Percentiles rank a stretch among this genome's conserved stretches.
Conservation (phyloP, 2,113 vertebrate genomes). For the Lamprotornis superbus region DNA sequence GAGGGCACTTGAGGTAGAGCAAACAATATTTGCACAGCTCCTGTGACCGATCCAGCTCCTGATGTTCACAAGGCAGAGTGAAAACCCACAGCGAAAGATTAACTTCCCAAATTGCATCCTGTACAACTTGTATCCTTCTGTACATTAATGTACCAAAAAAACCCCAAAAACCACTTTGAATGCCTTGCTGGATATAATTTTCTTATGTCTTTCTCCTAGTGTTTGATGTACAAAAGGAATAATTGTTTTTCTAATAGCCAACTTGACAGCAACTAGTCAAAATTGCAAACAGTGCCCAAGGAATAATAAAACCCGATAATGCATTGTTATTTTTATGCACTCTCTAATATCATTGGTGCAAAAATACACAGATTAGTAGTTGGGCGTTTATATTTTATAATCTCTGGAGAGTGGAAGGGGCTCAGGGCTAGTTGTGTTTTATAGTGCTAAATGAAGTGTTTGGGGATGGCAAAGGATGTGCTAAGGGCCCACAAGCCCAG, state of each 20-base stretch:
- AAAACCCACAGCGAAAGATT: background rate
- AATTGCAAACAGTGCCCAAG: slow-evolving; percentile 4
- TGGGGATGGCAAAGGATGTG: background rate
- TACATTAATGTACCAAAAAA: background rate
- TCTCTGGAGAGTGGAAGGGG: background rate
- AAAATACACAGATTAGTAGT: background rate
- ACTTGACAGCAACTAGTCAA: slow-evolving; percentile 40
- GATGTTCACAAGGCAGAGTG: background rate
- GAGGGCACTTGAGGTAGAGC: slow-evolving; percentile 87
- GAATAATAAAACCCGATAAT: background rate
- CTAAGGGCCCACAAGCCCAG: background rate
- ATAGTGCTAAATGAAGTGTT: background rate
- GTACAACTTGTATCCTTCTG: background rate
- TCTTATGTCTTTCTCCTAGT: background rate
- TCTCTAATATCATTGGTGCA: background rate
- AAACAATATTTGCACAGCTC: slow-evolving; percentile 44
- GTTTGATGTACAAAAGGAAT: background rate
- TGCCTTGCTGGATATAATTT: background rate
- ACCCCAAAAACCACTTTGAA: background rate
- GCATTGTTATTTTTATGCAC: background rate
- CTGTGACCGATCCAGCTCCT: background rate
- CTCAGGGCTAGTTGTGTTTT: background rate
- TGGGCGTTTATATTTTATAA: background rate
- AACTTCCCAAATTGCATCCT: background rate
- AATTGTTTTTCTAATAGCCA: background rate